phyloP scores from a whole-genome alignment of 2,797 vertebrate genomes.

The Rhabdomys pumilio region DNA sequence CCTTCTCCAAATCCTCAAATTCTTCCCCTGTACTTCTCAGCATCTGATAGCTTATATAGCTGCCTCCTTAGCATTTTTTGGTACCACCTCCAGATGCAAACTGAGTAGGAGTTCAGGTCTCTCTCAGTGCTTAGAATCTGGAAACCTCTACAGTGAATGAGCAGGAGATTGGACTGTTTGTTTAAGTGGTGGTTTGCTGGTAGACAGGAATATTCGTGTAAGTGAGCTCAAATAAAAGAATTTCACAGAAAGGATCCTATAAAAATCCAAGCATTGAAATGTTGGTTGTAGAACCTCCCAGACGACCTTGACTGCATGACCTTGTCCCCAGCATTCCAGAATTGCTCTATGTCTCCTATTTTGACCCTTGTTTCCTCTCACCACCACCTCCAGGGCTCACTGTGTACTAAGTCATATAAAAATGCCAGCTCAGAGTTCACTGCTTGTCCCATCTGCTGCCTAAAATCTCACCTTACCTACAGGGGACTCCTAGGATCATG shows the following conservation, averaged over 20 bases:
- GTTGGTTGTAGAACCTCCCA: background rate
- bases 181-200: background rate
- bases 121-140: constrained; percentile 15
- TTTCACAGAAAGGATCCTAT: constrained; percentile 11
- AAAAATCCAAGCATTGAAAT: background rate
- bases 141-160: background rate
- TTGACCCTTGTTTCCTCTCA: background rate
- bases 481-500: background rate
- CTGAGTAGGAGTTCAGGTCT: background rate
- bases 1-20: background rate
- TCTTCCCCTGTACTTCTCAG: background rate
- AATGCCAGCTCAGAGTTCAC: background rate
- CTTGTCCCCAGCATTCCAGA: background rate
- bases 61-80: constrained; percentile 11
- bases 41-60: background rate
- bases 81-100: background rate
- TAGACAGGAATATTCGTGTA: background rate
- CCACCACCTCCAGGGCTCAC: background rate
- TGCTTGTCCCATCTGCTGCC: background rate
- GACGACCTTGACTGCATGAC: background rate
- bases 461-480: background rate
- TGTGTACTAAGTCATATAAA: background rate
- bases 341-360: background rate
- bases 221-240: background rate
- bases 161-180: background rate